Percentiles rank a stretch among this genome's conserved stretches.
phyloP scores from a whole-genome alignment of 2,113 vertebrate genomes.

The Dipodomys ordii region DNA sequence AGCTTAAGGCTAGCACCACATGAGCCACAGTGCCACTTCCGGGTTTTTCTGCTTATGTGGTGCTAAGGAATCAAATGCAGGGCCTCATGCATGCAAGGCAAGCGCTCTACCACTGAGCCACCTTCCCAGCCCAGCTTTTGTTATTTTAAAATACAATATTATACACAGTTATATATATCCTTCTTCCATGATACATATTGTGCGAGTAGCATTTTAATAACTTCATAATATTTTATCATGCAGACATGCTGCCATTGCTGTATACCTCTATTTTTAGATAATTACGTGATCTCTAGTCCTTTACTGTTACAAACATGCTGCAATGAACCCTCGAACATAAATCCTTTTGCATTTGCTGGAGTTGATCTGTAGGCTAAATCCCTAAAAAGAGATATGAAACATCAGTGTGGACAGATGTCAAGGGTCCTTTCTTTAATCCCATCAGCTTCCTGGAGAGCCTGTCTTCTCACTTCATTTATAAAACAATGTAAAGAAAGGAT shows the following conservation, averaged over 20 bases:
- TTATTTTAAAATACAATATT: neutral
- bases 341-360: neutral
- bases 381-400: neutral
- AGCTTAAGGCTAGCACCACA: too few species aligned
- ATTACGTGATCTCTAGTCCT: neutral
- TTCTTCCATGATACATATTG: neutral
- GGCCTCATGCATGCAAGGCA: too few species aligned
- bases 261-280: neutral
- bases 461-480: neutral
- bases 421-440: neutral
- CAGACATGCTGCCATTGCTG: neutral
- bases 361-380: neutral
- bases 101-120: too few species aligned
- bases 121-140: too few species aligned
- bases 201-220: constrained; percentile 20
- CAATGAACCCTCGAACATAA: neutral
- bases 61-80: too few species aligned
- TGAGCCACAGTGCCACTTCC: too few species aligned
- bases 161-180: neutral
- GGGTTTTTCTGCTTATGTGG: too few species aligned
- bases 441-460: neutral
- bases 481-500: neutral
- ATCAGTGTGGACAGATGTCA: neutral
- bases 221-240: neutral
- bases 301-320: neutral